A percentile compares a stretch with the other conserved stretches of the same genome.
Evolutionary conservation across 2,888 invertebrate genomes (phyloP).

Genomic region (Tenthredo scrophulariae): DNA sequence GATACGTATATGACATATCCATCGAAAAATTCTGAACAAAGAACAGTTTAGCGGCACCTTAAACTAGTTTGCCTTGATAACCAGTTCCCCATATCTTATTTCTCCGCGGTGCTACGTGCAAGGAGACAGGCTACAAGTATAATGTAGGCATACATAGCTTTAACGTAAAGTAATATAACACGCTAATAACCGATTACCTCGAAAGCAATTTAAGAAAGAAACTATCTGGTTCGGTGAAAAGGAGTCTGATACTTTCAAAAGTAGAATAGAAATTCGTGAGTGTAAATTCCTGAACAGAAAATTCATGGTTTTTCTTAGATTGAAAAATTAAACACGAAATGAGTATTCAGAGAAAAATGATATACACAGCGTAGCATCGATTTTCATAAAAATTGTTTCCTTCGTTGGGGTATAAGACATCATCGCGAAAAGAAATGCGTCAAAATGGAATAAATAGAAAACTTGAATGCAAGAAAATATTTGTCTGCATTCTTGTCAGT

Average conservation of each 20-base stretch:
- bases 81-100: background rate
- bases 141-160: background rate
- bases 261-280: background rate
- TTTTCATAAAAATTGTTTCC: background rate
- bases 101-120: background rate
- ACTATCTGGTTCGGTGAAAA: background rate
- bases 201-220: background rate
- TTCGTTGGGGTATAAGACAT: background rate
- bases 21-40: background rate
- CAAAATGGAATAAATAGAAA: background rate
- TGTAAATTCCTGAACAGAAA: too few species aligned
- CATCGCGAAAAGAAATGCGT: background rate
- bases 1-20: background rate
- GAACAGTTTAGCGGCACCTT: background rate
- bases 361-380: too few species aligned
- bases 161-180: background rate
- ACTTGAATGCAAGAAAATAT: background rate
- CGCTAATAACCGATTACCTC: background rate
- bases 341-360: too few species aligned
- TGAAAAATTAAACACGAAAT: too few species aligned
- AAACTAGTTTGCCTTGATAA: background rate
- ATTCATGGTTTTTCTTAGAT: too few species aligned
- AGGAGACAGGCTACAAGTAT: background rate
- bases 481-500: too few species aligned
- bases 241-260: background rate